Evolutionary conservation across 2,113 vertebrate species (phyloP).

Genomic region (Nettapus auritus): DNA sequence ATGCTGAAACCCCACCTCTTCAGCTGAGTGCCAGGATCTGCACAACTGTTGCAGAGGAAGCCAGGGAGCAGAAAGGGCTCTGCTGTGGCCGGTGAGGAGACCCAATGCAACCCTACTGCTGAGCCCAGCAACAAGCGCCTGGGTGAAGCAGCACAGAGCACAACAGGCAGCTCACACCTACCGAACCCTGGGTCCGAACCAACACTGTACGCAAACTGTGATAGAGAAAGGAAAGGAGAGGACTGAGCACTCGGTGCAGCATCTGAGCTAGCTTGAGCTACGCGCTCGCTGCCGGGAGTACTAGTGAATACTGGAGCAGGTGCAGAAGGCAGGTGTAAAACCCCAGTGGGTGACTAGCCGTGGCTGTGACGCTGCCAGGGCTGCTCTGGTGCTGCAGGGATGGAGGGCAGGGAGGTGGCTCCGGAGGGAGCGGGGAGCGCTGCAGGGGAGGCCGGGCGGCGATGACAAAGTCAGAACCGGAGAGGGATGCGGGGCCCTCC

Average conservation of each 20-base stretch:
- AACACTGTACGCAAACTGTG: background rate
- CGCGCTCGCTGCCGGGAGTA: background rate
- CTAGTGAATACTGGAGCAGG: background rate
- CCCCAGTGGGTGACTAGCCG: background rate
- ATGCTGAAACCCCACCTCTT: background rate
- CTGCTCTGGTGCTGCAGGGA: background rate
- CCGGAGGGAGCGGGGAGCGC: background rate
- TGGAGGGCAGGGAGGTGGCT: constrained; percentile 7
- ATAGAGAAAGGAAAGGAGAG: background rate
- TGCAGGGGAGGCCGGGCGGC: background rate
- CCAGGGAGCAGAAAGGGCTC: background rate
- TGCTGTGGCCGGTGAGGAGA: background rate
- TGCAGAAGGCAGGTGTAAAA: background rate
- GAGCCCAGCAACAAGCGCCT: background rate
- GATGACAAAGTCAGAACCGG: constrained; percentile 50
- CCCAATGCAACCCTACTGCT: background rate
- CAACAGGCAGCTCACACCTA: background rate
- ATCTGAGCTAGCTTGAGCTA: background rate
- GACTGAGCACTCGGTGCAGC: background rate
- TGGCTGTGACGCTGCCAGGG: background rate
- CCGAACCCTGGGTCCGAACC: background rate
- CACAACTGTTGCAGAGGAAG: background rate
- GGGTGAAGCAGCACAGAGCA: fast-evolving
- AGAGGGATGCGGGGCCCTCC: background rate
- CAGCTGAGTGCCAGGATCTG: background rate